phyloP scores from a whole-genome alignment of 2,113 vertebrate genomes.

The Xenopus borealis region DNA sequence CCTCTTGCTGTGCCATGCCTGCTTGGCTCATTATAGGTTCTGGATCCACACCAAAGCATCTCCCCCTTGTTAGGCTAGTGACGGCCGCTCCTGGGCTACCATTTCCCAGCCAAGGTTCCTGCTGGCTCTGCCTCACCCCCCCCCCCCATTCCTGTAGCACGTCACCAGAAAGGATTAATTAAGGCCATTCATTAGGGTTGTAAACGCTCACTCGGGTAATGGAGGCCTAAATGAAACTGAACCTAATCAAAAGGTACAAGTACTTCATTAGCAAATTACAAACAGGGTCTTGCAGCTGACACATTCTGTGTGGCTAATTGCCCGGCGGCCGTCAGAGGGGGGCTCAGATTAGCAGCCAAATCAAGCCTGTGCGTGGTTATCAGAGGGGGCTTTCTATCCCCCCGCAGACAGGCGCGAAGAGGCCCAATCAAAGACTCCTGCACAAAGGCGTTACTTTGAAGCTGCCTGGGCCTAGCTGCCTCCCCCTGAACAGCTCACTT shows the following conservation, averaged over 20 bases:
- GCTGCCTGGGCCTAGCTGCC: constrained; percentile 58
- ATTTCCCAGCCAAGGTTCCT: constrained; percentile 26
- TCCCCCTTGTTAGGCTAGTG: constrained; percentile 39
- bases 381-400: constrained; percentile 73
- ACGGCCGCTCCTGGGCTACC: constrained; percentile 34
- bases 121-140: constrained; percentile 26
- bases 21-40: constrained; percentile 13
- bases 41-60: constrained; percentile 40
- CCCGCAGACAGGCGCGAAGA: constrained; percentile 62
- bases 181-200: constrained; percentile 76
- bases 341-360: constrained; percentile 71
- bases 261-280: constrained; percentile 97
- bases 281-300: constrained; percentile 82
- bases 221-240: constrained; percentile 81
- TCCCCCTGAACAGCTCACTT: constrained; percentile 70
- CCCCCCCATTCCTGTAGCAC: constrained; percentile 7
- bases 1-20: constrained; percentile 1
- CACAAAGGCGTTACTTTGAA: constrained; percentile 77
- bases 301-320: constrained; percentile 90
- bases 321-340: constrained; percentile 53
- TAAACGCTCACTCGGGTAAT: constrained; percentile 77
- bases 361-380: constrained; percentile 66
- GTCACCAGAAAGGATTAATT: constrained; percentile 57
- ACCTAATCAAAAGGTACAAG: constrained; percentile 89
- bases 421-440: constrained; percentile 75